Evolutionary conservation across 2,113 vertebrate species (phyloP).

Genomic region (Setophaga petechia): DNA sequence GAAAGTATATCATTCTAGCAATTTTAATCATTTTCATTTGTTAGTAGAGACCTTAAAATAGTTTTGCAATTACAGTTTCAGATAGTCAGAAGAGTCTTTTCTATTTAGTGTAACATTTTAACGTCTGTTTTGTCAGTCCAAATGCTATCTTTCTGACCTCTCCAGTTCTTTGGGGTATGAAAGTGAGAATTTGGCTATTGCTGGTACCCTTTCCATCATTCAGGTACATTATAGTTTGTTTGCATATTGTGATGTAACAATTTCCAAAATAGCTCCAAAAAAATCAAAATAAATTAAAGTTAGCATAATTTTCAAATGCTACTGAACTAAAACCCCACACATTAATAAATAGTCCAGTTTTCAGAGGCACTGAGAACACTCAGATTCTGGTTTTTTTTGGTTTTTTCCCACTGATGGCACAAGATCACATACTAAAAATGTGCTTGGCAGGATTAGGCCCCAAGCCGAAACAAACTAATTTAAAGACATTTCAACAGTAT

Average conservation of each 20-base stretch:
- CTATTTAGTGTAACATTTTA: not conserved
- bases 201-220: not conserved
- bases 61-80: slow-evolving; percentile 29
- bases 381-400: slow-evolving; percentile 1
- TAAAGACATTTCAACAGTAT: slow-evolving; percentile 9
- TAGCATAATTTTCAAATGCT: not conserved
- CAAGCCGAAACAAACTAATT: not conserved
- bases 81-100: not conserved
- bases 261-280: not conserved
- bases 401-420: not conserved
- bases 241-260: not conserved
- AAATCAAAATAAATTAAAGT: not conserved
- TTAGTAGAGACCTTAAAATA: slow-evolving; percentile 52
- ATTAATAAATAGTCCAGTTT: not conserved
- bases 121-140: not conserved
- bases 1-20: not conserved
- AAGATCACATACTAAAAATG: slow-evolving; percentile 15
- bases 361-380: not conserved
- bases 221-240: not conserved
- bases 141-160: slow-evolving; percentile 1
- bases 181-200: not conserved
- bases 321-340: not conserved
- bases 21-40: slow-evolving; percentile 58
- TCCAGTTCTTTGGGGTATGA: not conserved
- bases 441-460: slow-evolving; percentile 13